Evolutionary conservation across 2,888 invertebrate genomes (phyloP), one percentile per base, ranked within the genome.

Genomic region (Meteorus colon): DNA sequence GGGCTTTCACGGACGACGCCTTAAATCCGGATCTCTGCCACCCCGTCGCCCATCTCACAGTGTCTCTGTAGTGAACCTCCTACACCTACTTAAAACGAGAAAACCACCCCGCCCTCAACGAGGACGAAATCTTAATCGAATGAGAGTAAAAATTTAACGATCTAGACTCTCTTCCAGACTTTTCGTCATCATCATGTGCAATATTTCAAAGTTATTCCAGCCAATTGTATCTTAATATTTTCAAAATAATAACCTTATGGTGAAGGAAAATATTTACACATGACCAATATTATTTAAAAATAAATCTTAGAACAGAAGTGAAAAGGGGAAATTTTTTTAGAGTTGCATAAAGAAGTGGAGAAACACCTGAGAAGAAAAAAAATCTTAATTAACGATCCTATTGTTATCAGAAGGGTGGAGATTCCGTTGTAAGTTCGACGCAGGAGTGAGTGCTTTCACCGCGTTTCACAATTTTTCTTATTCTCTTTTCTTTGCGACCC

Each of bases 331-430:
- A 12, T 19, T 55, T 55, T 55, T 37, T 65, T 37, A 16, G 16
- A 37, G n/a, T 34, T 19, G 8, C n/a, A 19, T 55, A n/a, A 19
- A 19, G n/a, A 19, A 55, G 19, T 55, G 62, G 31, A 66, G 66
- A 45, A 68, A 41, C 73, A 78, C 77, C 78, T 78, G 29, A 62
- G 12, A 91, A 91, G 92, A 93, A 93, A 93, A 93, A 93, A 93
- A 93, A 93, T 93, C 93, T 93, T 94, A 94, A 94, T 94, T 94
- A 94, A 94, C 93, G 93, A 92, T 92, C 91, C 93, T 92, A 94
- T 94, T 94, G 93, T 94, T 93, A 93, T 91, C 90, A 91, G 91
- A 62, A 29, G 45, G 91, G 91, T 91, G 91, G 92, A 91, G 91
- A 91, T 91, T 91, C 83, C 82, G 84, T 90, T 91, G 77, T 77